These are phyloP conservation scores for Dolichomitus sp. DNA, from an alignment of 2,888 invertebrate species.

Conservation along the genomic window DNA sequence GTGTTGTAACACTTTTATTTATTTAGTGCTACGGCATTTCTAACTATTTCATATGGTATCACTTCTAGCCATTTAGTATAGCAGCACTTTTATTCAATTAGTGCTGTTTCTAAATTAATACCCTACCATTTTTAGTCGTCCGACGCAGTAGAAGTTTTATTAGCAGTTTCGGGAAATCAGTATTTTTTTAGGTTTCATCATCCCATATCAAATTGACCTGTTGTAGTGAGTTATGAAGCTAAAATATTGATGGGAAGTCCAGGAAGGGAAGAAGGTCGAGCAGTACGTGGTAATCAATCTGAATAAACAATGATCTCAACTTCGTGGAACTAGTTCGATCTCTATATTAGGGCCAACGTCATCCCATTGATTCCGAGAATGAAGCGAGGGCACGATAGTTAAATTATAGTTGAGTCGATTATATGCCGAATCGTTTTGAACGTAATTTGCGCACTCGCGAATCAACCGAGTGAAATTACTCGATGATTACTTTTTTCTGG, in stretches of 20 bases:
- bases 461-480: slow-evolving; percentile 17
- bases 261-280: slow-evolving; percentile 51
- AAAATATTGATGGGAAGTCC: slow-evolving; percentile 61
- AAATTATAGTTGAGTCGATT: slow-evolving; percentile 13
- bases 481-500: slow-evolving; percentile 20
- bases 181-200: background rate
- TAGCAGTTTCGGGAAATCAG: too few species aligned
- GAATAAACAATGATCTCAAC: slow-evolving; percentile 10
- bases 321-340: background rate
- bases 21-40: too few species aligned
- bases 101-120: too few species aligned
- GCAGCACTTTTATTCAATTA: too few species aligned
- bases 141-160: too few species aligned
- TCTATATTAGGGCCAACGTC: background rate
- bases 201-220: slow-evolving; percentile 37
- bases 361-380: background rate
- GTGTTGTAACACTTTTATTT: too few species aligned
- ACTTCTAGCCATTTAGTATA: too few species aligned
- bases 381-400: background rate
- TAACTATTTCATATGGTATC: too few species aligned
- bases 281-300: slow-evolving; percentile 1
- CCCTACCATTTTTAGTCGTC: too few species aligned
- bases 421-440: slow-evolving; percentile 13
- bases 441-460: background rate
- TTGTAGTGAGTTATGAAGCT: slow-evolving; percentile 63